Evolutionary conservation across 2,113 vertebrate genomes (phyloP).

Genomic region (Miniopterus natalensis): DNA sequence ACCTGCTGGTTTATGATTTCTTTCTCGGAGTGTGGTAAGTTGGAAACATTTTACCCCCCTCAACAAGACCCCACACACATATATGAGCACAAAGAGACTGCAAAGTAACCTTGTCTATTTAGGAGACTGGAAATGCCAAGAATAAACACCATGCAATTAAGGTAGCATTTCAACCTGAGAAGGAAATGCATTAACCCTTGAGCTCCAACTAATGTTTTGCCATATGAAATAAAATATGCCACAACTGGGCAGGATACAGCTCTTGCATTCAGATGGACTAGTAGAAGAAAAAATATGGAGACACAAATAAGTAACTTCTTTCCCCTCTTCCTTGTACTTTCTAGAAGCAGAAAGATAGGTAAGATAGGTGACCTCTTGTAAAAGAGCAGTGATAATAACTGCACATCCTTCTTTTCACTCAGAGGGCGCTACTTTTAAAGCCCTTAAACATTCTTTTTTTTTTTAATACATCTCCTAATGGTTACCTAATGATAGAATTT

Average conservation of each 20-base stretch:
- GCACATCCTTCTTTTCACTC: not conserved
- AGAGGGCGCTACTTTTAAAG: not conserved
- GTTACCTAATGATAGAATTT: not conserved
- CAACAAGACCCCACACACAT: constrained; percentile 10
- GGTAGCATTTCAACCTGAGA: constrained; percentile 62
- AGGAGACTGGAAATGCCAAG: constrained; percentile 70
- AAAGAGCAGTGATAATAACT: not conserved
- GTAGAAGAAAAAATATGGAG: not conserved
- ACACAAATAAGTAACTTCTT: not conserved
- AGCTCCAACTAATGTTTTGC: constrained; percentile 41
- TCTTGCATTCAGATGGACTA: not conserved
- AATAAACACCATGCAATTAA: constrained; percentile 75
- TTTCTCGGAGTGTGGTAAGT: constrained; percentile 84
- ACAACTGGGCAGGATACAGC: not conserved
- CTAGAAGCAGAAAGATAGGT: not conserved
- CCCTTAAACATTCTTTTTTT: not conserved
- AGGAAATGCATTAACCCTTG: constrained; percentile 65
- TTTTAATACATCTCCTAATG: not conserved
- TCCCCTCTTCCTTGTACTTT: not conserved
- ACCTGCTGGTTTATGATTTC: constrained; percentile 86
- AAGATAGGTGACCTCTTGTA: not conserved
- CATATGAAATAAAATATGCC: not conserved
- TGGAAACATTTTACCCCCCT: constrained; percentile 76
- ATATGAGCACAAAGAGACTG: constrained; percentile 57
- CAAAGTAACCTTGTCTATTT: constrained; percentile 71